These are phyloP conservation scores for Brachypterus glaber DNA, from an alignment of 2,888 invertebrate species.

Conservation along the genomic window DNA sequence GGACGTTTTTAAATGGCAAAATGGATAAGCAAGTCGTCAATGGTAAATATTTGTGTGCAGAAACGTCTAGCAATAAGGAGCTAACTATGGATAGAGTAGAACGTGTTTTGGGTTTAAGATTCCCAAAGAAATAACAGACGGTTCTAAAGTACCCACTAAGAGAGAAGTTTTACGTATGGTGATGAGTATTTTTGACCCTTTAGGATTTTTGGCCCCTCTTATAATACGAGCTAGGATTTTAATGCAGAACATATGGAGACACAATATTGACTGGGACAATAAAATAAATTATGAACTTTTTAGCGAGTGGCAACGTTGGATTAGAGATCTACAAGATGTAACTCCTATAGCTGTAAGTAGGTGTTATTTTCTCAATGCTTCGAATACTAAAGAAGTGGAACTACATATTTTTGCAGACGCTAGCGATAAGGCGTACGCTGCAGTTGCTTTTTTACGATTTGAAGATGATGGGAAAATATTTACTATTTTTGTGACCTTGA, in stretches of 20 bases:
- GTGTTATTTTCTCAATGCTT: constrained; percentile 14
- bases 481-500: neutral
- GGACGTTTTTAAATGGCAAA: no score
- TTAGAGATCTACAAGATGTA: constrained; percentile 12
- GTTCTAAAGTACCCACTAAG: no score
- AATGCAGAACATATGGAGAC: constrained; percentile 16
- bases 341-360: constrained; percentile 8
- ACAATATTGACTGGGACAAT: constrained; percentile 16
- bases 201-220: constrained; percentile 24
- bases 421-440: constrained; percentile 14
- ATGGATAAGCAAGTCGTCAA: no score
- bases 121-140: constrained; percentile 14
- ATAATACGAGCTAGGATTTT: constrained; percentile 21
- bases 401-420: constrained; percentile 25
- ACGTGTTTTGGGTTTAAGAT: no score
- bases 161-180: constrained; percentile 18
- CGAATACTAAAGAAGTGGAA: constrained; percentile 11
- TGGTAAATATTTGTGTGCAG: no score
- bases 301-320: constrained; percentile 20
- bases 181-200: constrained; percentile 29
- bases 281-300: constrained; percentile 12
- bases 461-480: neutral
- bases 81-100: no score
- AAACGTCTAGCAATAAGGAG: no score
- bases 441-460: constrained; percentile 6